Evolutionary conservation across 2,797 vertebrate genomes (phyloP).

Genomic region (Myotis planiceps): DNA sequence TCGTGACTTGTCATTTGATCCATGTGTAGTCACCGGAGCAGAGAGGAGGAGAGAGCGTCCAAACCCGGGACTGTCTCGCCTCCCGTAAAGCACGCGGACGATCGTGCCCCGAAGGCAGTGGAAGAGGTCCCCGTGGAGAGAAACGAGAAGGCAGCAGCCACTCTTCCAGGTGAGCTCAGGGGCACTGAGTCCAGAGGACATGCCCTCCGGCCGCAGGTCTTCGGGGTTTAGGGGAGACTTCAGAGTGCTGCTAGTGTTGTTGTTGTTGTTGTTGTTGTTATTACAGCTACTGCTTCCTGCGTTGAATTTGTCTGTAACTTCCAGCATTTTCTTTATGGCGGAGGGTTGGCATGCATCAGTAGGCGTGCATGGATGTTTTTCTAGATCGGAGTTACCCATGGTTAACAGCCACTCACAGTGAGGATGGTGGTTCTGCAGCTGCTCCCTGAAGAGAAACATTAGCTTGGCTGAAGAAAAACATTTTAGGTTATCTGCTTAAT

Average conservation of each 20-base stretch:
- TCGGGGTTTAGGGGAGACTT: background rate
- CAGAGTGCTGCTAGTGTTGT: background rate
- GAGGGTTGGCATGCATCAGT: background rate
- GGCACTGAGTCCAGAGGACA: background rate
- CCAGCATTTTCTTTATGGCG: background rate
- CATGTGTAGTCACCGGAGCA: slow-evolving; percentile 92
- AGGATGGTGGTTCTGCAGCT: background rate
- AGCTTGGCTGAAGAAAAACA: background rate
- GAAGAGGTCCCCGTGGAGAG: slow-evolving; percentile 90
- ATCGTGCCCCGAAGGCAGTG: slow-evolving; percentile 88
- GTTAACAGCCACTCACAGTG: background rate
- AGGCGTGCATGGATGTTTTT: background rate
- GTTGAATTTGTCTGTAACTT: background rate
- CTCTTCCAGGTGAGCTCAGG: slow-evolving; percentile 93
- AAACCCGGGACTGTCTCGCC: slow-evolving; percentile 93
- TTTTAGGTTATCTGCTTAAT: background rate
- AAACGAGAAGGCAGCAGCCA: slow-evolving; percentile 92
- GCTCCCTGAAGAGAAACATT: background rate
- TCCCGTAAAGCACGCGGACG: slow-evolving; percentile 93
- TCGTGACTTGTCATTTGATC: slow-evolving; percentile 35
- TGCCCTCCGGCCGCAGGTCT: background rate
- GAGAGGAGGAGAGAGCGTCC: slow-evolving; percentile 94
- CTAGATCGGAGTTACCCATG: background rate
- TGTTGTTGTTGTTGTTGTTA: too few relatives aligned
- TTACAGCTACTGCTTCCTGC: background rate